Conservation (phyloP, 2,797 vertebrate genomes). For the Pseudomugil gertrudae region DNA sequence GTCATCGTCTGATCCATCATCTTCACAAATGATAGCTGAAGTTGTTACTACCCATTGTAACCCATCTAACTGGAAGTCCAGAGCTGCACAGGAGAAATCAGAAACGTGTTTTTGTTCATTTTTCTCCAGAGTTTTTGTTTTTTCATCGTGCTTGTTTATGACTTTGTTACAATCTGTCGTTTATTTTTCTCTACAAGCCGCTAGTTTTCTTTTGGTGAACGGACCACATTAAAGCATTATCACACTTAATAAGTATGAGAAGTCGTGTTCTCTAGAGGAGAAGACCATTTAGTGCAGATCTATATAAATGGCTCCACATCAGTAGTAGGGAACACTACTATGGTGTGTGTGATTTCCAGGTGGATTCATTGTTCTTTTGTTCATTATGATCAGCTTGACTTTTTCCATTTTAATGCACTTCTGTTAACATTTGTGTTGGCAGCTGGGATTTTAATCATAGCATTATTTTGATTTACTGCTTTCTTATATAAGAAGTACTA, state of each 20-base stretch:
- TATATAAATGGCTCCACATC: slow-evolving; percentile 33
- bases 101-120: slow-evolving; percentile 18
- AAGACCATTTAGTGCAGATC: slow-evolving; percentile 16
- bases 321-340: no score
- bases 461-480: slow-evolving; percentile 57
- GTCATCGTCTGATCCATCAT: slow-evolving; percentile 6
- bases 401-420: slow-evolving; percentile 48
- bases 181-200: slow-evolving; percentile 3
- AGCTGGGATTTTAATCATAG: slow-evolving; percentile 43
- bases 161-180: neutral
- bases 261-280: slow-evolving; percentile 44
- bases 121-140: slow-evolving; percentile 12
- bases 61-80: slow-evolving; percentile 34
- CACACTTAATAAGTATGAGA: slow-evolving; percentile 48
- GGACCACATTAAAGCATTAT: slow-evolving; percentile 34
- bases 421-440: slow-evolving; percentile 36
- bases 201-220: slow-evolving; percentile 4
- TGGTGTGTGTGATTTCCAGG: slow-evolving; percentile 36
- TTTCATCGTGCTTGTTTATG: slow-evolving; percentile 6
- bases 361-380: slow-evolving; percentile 42
- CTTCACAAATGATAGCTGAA: neutral
- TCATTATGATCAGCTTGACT: slow-evolving; percentile 33
- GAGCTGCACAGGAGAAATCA: slow-evolving; percentile 41
- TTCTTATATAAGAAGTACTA: slow-evolving; percentile 61
- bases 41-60: slow-evolving; percentile 25